These are phyloP conservation scores for Neomorphus geoffroyi DNA, from an alignment of 2,797 vertebrate genomes.

Conservation along the genomic window DNA sequence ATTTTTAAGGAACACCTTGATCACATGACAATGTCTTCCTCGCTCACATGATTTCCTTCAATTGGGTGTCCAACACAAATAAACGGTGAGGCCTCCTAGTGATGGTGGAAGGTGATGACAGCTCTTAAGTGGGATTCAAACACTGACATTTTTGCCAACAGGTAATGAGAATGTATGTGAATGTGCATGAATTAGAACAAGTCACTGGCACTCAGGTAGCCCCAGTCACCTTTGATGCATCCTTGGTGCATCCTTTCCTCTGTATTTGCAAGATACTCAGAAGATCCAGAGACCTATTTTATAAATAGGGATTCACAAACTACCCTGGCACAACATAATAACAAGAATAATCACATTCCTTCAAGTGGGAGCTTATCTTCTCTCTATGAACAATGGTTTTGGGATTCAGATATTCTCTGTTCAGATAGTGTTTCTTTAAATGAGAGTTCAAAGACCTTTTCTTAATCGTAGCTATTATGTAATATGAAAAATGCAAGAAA, in stretches of 20 bases:
- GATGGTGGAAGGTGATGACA: background rate
- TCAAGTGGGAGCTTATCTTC: background rate
- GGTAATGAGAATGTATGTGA: background rate
- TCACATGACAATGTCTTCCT: background rate
- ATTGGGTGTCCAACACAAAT: background rate
- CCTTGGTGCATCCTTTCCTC: background rate
- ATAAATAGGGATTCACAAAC: background rate
- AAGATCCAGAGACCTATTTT: background rate
- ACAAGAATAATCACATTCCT: background rate
- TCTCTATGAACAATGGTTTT: background rate
- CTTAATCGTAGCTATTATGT: accelerated
- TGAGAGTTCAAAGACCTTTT: background rate
- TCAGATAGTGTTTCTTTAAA: background rate
- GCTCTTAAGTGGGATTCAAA: background rate
- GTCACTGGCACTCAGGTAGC: background rate
- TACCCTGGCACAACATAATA: background rate
- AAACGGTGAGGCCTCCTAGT: background rate
- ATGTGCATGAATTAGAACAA: background rate
- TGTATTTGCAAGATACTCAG: background rate
- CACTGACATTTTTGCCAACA: accelerated
- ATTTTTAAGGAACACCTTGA: background rate
- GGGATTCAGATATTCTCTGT: background rate
- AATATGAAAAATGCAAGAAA: background rate
- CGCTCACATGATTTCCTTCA: background rate
- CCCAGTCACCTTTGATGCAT: background rate